phyloP scores from a whole-genome alignment of 35 echinoderm and acorn worm species.

The Heliocidaris tuberculata region DNA sequence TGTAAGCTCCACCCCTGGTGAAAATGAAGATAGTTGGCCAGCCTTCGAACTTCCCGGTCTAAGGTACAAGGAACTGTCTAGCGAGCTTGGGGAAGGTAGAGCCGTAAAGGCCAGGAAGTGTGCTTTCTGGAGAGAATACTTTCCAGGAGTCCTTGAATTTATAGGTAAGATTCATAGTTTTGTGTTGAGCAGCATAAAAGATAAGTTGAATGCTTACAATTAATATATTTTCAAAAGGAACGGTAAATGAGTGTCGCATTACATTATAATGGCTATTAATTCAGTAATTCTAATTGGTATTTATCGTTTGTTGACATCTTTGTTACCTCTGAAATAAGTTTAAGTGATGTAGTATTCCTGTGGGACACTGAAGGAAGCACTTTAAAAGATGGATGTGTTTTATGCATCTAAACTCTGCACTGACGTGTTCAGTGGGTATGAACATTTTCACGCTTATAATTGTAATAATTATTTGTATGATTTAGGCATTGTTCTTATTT shows the following conservation, averaged over 20 bases:
- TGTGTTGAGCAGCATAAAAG: neutral
- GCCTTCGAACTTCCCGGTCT: constrained; percentile 54
- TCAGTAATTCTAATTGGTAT: no score
- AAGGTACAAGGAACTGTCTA: constrained; percentile 44
- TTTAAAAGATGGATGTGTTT: no score
- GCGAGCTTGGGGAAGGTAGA: constrained; percentile 38
- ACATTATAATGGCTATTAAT: neutral
- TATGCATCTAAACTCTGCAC: no score
- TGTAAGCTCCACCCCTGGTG: neutral
- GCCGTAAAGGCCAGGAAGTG: constrained; percentile 57
- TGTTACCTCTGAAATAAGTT: no score
- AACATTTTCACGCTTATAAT: neutral
- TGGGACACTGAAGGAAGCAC: no score
- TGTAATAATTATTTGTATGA: neutral
- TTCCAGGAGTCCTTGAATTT: neutral
- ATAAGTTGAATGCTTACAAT: no score
- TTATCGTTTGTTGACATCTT: no score
- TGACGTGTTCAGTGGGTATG: neutral
- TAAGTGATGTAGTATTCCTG: no score
- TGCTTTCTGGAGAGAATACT: constrained; percentile 57
- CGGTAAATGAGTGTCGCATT: neutral
- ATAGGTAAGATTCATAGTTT: constrained; percentile 22
- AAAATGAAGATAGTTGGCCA: constrained; percentile 44
- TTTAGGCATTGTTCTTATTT: neutral
- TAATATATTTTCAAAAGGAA: neutral